Evolutionary conservation across 2,888 invertebrate species (phyloP), one percentile per base, ranked within the genome.

Genomic region (Pollenia griseotomentosa): DNA sequence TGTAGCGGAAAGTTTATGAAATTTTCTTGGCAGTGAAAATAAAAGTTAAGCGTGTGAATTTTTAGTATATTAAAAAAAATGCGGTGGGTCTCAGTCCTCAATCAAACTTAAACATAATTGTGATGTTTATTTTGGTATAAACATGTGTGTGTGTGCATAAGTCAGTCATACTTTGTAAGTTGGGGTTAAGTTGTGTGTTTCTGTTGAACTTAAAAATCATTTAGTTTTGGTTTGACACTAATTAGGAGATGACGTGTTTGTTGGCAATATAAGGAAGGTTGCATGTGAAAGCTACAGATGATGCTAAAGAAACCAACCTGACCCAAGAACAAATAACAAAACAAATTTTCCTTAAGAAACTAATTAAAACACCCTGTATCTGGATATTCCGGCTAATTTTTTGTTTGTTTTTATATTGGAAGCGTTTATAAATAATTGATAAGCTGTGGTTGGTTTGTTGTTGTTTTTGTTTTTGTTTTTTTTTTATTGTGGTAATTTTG

Each of bases 181-280:
- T 53, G 7, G 12, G 14, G 42, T 61, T 59, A 9, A 51, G 53
- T 33, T 71, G 46, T 53, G 40, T 46, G n/a, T 61, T 79, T 70
- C 11, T 61, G 10, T 14, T 33, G 33, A 33, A 33, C 33, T 33
- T 33, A 33, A 82, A 53, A 83, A 84, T 55, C 73, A 79, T 85
- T 79, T 73, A 44, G 59, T 53, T 80, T 73, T 0, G 59, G 73
- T 79, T 65, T 79, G 85, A 77, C 85, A 83, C 89, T 89, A 89
- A 89, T 89, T 89, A 85, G 88, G 63, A 88, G 89, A 88, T 89
- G 88, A 89, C 88, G 89, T 88, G 88, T 79, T 86, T 85, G 79
- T 78, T 63, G 71, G 83, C 77, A 77, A 86, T 88, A 84, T 85
- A 79, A 59, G 70, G 81, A 71, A 59, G 70, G 81, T 86, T 86